A percentile compares a stretch with the other conserved stretches of the same genome.
Evolutionary conservation across 2,797 vertebrate genomes (phyloP).

Genomic region (Avahi laniger): DNA sequence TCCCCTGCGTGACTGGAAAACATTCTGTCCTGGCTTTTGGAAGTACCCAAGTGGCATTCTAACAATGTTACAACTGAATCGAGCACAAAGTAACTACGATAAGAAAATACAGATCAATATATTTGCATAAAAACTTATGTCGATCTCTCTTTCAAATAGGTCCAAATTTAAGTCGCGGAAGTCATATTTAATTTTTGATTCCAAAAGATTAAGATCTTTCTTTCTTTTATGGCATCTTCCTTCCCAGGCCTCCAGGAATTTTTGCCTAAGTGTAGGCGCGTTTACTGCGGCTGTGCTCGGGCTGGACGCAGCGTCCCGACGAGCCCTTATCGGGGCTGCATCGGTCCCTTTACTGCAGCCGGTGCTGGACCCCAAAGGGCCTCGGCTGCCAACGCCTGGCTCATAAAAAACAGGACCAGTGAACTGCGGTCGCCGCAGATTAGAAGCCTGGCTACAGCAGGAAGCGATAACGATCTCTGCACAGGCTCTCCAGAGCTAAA

Average conservation of each 20-base stretch:
- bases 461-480: slow-evolving; percentile 59
- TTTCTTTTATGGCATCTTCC: not conserved
- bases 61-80: too few species aligned
- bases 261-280: not conserved
- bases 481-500: slow-evolving; percentile 18
- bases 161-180: slow-evolving; percentile 2
- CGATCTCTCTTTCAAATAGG: not conserved
- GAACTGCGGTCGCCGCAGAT: not conserved
- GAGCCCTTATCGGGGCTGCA: rapidly evolving
- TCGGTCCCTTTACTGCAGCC: slow-evolving; percentile 2
- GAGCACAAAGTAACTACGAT: not conserved
- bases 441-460: not conserved
- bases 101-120: not conserved
- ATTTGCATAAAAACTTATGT: not conserved
- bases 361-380: not conserved
- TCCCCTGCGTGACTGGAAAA: not conserved
- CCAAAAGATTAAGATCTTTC: not conserved
- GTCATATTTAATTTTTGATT: not conserved
- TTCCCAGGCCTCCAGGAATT: not conserved
- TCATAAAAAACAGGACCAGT: not conserved
- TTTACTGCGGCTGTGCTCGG: not conserved
- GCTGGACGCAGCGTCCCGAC: slow-evolving; percentile 14
- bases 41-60: not conserved
- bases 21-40: not conserved
- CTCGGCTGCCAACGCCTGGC: not conserved